Evolutionary conservation across 2,888 invertebrate species (phyloP), one percentile per base, ranked within the genome.

Genomic region (Gasteruption jaculator): DNA sequence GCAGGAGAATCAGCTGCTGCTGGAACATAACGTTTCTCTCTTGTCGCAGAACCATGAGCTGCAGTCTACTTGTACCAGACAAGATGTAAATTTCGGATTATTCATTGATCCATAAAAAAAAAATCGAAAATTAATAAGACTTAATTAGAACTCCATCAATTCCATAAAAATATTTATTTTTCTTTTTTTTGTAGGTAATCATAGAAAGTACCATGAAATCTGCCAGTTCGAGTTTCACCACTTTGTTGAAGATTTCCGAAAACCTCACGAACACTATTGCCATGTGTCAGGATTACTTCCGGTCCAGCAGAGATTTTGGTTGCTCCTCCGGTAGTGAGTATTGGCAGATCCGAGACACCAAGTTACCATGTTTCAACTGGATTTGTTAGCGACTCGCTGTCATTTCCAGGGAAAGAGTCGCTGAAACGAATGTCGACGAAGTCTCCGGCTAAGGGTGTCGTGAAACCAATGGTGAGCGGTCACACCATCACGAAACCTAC

Each of bases 391-490:
- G n/a, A n/a, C n/a, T n/a, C n/a, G n/a, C n/a, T n/a, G n/a, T n/a
- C n/a, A 25, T 24, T 51, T 50, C 10, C 27, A 60, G 64, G 48
- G 20, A 56, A 54, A 43, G 65, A 65, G 6, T 58, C 60, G 1
- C 39, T 19, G 10, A 53, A 52, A 48, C 50, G 60, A 46, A 16
- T 60, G 11, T 62, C 64, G 1, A 48, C 48, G 20, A 67, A 68
- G 49, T 58, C 65, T 14, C 68, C 68, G 26, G 60, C 68, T 14
- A 60, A 53, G 42, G 68, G 68, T 21, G 65, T 69, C 10, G 70
- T 71, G 4, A 63, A 70, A 22, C 70, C 70, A 25, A 71, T 69
- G 65, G 67, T 71, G 14, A 60, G 68, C 43, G 70, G 70, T 14
- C 63, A 68, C 32, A 67, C 66, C 3, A 71, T 71, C 34, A 68